Evolutionary conservation across 2,888 invertebrate genomes (phyloP), one percentile per base, ranked within the genome.

Genomic region (Pachliopta kotzebuea): DNA sequence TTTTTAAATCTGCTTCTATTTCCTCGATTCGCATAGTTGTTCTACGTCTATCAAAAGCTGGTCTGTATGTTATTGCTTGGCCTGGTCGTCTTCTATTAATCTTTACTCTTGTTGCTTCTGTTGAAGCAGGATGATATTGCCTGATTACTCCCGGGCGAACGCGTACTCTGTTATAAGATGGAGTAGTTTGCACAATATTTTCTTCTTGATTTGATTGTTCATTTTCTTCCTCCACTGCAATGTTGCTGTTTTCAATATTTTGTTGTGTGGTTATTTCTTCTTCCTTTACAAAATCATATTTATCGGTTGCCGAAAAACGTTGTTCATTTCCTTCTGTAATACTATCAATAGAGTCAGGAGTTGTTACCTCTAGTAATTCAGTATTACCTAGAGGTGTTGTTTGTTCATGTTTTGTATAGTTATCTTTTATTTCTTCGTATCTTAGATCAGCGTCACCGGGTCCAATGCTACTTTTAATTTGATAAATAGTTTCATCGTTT

Each of bases 1-100:
- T 90, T 69, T 91, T 92, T 62, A 92, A 78, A 70, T 90, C 92
- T 42, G 90, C 90, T 74, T 91, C 88, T 18, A 92, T 92, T 82
- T 92, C 92, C 71, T 92, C 92, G 63, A 92, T 92, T 29, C 88
- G 80, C 92, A 92, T 92, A 45, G 92, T 92, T 1, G 92, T 92
- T 66, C 89, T 81, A 18, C 88, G 80, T 72, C 83, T 85, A 67
- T 89, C 87, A 69, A 84, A 91, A 7, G 89, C 86, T 60, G 92
- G 92, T 69, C 92, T 83, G 64, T 91, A 90, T 49, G 92, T 92
- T 11, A 92, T 82, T 23, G 90, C 78, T 26, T 57, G 60, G 17
- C 56, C 65, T 45, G 65, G 65, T 9, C 65, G 60, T 54, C 90
- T 78, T 68, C 83, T 83, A 18, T 86, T 85, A 60, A 74, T 71